Evolutionary conservation across 2,888 invertebrate species (phyloP).

Genomic region (Hololepta plana): DNA sequence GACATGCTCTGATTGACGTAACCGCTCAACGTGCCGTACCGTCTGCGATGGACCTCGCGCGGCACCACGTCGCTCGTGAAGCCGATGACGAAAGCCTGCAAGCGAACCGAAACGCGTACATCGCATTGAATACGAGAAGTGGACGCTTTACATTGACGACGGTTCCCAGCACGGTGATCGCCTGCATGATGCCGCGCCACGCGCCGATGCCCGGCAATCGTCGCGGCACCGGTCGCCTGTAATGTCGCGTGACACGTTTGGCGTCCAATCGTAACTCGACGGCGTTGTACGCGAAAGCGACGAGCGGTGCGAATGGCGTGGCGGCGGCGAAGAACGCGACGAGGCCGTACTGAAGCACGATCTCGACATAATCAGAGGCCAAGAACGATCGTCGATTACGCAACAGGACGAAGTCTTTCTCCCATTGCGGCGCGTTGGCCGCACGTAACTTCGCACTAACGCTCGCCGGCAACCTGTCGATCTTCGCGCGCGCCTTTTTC

Average conservation of each 20-base stretch:
- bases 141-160: constrained; percentile 22
- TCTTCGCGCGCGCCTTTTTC: no score
- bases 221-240: constrained; percentile 16
- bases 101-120: constrained; percentile 9
- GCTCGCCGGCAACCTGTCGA: no score
- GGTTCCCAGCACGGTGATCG: constrained; percentile 18
- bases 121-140: no score
- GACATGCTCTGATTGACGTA: constrained; percentile 11
- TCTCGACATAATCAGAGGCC: no score
- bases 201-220: constrained; percentile 15
- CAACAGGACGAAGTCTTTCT: no score
- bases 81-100: constrained; percentile 18
- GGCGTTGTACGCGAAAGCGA: constrained; percentile 79
- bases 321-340: constrained; percentile 88
- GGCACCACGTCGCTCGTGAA: constrained; percentile 17
- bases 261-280: constrained; percentile 40
- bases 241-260: constrained; percentile 13
- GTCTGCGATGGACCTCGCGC: constrained; percentile 10
- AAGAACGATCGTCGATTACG: no score
- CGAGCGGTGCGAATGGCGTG: constrained; percentile 81
- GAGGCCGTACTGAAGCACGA: constrained; percentile 88
- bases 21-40: background rate
- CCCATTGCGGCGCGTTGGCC: no score
- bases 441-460: no score
- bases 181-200: constrained; percentile 20